Evolutionary conservation across 2,113 vertebrate genomes (phyloP).

Genomic region (Rhinogobius similis): DNA sequence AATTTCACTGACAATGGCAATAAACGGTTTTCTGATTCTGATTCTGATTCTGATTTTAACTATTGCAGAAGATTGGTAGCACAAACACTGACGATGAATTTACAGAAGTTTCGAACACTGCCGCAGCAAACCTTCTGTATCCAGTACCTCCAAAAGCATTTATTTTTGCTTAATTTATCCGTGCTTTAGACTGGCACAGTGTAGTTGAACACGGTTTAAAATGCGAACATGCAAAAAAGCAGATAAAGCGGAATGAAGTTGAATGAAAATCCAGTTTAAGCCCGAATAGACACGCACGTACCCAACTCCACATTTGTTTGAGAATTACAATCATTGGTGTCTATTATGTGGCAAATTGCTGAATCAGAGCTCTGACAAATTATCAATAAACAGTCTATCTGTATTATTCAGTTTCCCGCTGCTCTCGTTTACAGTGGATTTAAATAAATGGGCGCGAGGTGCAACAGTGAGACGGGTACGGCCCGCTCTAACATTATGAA

Average conservation of each 20-base stretch:
- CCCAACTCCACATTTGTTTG: conserved; percentile 24
- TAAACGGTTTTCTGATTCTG: no score
- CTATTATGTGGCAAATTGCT: conserved; percentile 9
- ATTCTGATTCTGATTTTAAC: no score
- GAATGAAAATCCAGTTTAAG: neutral
- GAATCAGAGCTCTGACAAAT: conserved; percentile 15
- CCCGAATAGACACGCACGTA: neutral
- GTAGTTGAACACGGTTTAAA: neutral
- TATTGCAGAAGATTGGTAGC: neutral
- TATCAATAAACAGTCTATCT: conserved; percentile 20
- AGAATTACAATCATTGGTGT: conserved; percentile 16
- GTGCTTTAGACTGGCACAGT: neutral
- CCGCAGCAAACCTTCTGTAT: no score
- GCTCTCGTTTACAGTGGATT: conserved; percentile 21
- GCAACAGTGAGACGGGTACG: conserved; percentile 9
- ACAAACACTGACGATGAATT: no score
- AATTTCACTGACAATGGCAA: no score
- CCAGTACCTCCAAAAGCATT: no score
- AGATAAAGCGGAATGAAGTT: neutral
- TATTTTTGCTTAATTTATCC: no score
- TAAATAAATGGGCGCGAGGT: conserved; percentile 26
- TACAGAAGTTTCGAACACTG: no score
- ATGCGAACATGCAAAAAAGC: neutral
- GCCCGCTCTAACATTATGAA: conserved; percentile 23
- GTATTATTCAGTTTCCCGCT: conserved; percentile 36